Percentiles rank a stretch among this genome's conserved stretches.
These are phyloP conservation scores for Gymnocypris eckloni DNA, from an alignment of 2,797 vertebrate species.

Conservation along the genomic window DNA sequence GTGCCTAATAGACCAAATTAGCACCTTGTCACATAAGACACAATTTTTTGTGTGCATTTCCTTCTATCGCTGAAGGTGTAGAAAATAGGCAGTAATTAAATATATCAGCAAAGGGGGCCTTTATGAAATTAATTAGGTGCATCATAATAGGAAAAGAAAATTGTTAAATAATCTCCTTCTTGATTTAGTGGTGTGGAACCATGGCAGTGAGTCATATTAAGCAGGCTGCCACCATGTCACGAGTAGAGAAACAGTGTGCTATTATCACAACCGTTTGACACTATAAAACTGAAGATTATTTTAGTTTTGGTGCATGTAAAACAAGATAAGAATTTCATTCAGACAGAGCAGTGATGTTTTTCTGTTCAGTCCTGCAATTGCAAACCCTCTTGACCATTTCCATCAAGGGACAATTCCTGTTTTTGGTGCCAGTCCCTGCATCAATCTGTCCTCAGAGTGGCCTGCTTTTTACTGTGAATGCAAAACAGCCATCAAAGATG, in stretches of 20 bases:
- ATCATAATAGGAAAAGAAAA: conserved; percentile 74
- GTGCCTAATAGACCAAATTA: conserved; percentile 66
- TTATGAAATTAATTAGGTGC: conserved; percentile 79
- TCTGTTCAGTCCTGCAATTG: neutral
- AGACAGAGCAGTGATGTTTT: neutral
- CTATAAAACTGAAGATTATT: neutral
- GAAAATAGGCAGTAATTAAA: conserved; percentile 74
- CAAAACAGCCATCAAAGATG: too few species aligned
- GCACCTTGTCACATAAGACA: conserved; percentile 63
- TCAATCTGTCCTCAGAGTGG: neutral
- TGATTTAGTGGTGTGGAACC: conserved; percentile 57
- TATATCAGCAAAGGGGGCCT: conserved; percentile 68
- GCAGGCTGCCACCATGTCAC: conserved; percentile 20
- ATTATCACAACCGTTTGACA: conserved; percentile 4
- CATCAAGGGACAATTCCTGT: neutral
- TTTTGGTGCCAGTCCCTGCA: neutral
- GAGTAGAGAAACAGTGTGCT: neutral
- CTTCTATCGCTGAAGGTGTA: conserved; percentile 49
- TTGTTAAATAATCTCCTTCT: conserved; percentile 56
- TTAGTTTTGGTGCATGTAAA: neutral
- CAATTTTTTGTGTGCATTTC: conserved; percentile 45
- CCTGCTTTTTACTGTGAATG: neutral
- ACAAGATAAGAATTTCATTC: neutral
- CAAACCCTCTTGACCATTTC: neutral
- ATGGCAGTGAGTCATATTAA: conserved; percentile 44